phyloP scores from a whole-genome alignment of 2,888 invertebrate genomes.

The Cantharis rustica region DNA sequence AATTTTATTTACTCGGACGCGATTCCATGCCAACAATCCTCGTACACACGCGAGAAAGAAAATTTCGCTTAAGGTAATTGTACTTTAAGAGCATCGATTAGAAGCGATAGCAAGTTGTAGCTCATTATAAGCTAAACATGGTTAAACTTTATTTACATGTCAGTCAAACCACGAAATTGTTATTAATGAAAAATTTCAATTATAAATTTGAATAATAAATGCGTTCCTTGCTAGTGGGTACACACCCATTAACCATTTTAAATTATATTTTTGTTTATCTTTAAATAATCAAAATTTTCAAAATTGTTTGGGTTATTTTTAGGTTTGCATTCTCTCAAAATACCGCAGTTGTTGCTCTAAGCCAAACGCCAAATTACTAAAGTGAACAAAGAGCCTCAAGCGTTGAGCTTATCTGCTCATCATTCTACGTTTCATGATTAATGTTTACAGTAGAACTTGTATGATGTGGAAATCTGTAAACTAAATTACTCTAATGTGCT shows the following conservation, averaged over 20 bases:
- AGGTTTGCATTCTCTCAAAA: background rate
- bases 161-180: slow-evolving; percentile 8
- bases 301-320: background rate
- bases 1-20: background rate
- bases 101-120: background rate
- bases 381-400: slow-evolving; percentile 2
- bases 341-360: slow-evolving; percentile 1
- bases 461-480: slow-evolving; percentile 5
- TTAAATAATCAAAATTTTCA: background rate
- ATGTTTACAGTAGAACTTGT: slow-evolving; percentile 2
- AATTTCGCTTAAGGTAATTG: background rate
- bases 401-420: slow-evolving; percentile 1
- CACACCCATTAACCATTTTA: background rate
- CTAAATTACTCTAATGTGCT: background rate
- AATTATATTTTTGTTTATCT: background rate
- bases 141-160: slow-evolving; percentile 9
- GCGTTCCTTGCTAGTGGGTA: background rate
- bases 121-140: slow-evolving; percentile 14
- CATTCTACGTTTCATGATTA: slow-evolving; percentile 1
- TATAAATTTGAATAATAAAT: slow-evolving; percentile 17
- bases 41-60: background rate
- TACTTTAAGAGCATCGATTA: background rate
- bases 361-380: slow-evolving; percentile 4
- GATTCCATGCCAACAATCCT: background rate
- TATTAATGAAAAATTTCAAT: slow-evolving; percentile 14